Evolutionary conservation across 1,140 invertebrate species (phyloP).

Genomic region (Pristionchus pacificus): DNA sequence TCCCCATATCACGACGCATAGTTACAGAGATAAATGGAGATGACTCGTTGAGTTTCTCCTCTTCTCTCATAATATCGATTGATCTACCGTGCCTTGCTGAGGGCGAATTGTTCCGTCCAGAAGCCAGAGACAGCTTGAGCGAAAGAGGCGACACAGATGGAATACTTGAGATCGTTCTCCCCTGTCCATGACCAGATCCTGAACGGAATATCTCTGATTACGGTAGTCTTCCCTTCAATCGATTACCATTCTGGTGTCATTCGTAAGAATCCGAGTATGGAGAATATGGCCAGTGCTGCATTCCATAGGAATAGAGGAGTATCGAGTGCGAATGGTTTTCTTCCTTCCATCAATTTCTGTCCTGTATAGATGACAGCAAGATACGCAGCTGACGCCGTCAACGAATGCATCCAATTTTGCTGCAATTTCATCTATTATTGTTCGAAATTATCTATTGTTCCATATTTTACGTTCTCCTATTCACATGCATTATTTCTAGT

Average conservation of each 20-base stretch:
- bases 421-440: constrained; percentile 65
- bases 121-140: constrained; percentile 80
- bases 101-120: constrained; percentile 70
- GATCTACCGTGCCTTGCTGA: constrained; percentile 53
- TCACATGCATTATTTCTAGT: no score
- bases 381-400: constrained; percentile 72
- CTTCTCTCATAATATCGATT: no score
- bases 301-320: constrained; percentile 96
- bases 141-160: constrained; percentile 65
- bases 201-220: constrained; percentile 72
- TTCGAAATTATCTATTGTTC: no score
- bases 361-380: constrained; percentile 88
- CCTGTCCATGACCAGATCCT: constrained; percentile 37
- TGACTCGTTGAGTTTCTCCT: no score
- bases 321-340: constrained; percentile 54
- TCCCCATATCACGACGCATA: no score
- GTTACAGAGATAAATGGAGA: no score
- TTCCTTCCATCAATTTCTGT: constrained; percentile 62
- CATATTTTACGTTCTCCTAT: no score
- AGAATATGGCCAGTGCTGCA: constrained; percentile 80
- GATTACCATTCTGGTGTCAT: constrained; percentile 56
- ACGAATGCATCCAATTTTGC: constrained; percentile 85
- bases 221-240: constrained; percentile 19
- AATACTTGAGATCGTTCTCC: constrained; percentile 53
- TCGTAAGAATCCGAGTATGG: constrained; percentile 67